Percentiles rank a stretch among this genome's conserved stretches.
Evolutionary conservation across 2,797 vertebrate genomes (phyloP).

Genomic region (Pampus argenteus): DNA sequence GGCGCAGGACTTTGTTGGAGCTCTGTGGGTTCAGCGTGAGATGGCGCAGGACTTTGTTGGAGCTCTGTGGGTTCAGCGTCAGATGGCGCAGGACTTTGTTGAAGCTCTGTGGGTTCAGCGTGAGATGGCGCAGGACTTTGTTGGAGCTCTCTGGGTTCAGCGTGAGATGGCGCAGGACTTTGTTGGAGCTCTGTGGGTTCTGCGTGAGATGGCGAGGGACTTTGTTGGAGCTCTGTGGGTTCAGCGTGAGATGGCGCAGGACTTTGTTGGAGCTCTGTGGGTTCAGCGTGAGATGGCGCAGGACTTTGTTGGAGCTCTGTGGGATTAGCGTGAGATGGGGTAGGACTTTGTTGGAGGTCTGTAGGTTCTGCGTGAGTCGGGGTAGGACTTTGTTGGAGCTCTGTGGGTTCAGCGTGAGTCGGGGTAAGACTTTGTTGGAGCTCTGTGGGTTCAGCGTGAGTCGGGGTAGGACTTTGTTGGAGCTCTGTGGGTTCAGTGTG

Average conservation of each 20-base stretch:
- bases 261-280: neutral
- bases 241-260: neutral
- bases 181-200: neutral
- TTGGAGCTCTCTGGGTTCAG: neutral
- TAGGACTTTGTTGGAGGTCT: neutral
- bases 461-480: neutral
- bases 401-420: neutral
- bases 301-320: neutral
- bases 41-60: neutral
- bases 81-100: neutral
- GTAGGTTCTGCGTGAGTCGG: neutral
- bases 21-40: neutral
- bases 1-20: neutral
- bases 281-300: neutral
- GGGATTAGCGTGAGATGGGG: neutral
- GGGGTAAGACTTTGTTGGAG: neutral
- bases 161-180: neutral
- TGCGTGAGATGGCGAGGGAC: neutral
- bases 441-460: conserved; percentile 9
- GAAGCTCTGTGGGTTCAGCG: neutral
- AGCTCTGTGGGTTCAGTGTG: neutral
- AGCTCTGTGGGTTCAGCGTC: neutral
- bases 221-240: neutral
- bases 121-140: neutral
- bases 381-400: neutral